These are phyloP conservation scores for Glareola pratincola DNA, from an alignment of 2,113 vertebrate genomes.

Conservation along the genomic window DNA sequence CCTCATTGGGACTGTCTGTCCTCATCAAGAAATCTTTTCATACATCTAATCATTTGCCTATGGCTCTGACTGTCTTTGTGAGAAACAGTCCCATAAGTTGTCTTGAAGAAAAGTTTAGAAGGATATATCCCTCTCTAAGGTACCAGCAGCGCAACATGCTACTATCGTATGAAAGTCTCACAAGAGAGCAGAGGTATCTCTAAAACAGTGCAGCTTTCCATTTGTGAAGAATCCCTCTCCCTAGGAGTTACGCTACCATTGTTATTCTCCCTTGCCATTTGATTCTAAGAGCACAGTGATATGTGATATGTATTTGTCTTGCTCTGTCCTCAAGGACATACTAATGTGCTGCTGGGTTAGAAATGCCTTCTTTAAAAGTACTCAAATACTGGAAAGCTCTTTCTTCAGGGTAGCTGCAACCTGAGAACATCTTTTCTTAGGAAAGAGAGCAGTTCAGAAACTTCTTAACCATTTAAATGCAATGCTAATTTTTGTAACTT, in stretches of 20 bases:
- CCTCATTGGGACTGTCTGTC: background rate
- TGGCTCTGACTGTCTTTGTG: background rate
- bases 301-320: background rate
- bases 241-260: background rate
- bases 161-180: background rate
- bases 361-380: conserved; percentile 41
- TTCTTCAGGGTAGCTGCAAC: conserved; percentile 38
- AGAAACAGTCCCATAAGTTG: background rate
- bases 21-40: background rate
- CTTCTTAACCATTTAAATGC: conserved; percentile 45
- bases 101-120: background rate
- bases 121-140: background rate
- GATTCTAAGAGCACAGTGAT: conserved; percentile 14
- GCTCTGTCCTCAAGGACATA: conserved; percentile 28
- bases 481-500: background rate
- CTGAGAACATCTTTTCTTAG: conserved; percentile 37
- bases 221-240: background rate
- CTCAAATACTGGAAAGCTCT: background rate
- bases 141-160: background rate
- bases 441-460: background rate
- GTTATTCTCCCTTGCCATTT: background rate
- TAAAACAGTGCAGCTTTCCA: background rate
- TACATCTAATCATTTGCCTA: background rate
- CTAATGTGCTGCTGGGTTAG: conserved; percentile 44
- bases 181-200: background rate